Percentiles rank a stretch among this genome's conserved stretches.
These are phyloP conservation scores for Coleophora deauratella DNA, from an alignment of 2,888 invertebrate species.

Conservation along the genomic window DNA sequence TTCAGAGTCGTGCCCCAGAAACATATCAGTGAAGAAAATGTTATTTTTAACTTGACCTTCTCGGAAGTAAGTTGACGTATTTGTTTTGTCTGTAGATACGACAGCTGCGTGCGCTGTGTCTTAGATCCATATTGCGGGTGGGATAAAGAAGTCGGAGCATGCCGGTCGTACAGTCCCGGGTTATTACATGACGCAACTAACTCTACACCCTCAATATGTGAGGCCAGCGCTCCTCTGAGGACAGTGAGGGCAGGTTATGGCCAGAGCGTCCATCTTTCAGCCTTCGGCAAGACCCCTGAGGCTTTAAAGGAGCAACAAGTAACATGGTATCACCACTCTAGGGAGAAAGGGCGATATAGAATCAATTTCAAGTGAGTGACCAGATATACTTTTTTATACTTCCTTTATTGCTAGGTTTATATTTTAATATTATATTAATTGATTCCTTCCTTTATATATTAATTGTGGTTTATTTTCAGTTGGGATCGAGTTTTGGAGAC, in stretches of 20 bases:
- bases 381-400: too few species aligned
- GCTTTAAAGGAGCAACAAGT: slow-evolving; percentile 60
- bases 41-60: too few species aligned
- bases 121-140: slow-evolving; percentile 82
- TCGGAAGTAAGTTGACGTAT: too few species aligned
- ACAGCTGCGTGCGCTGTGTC: slow-evolving; percentile 77
- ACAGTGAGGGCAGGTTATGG: slow-evolving; percentile 76
- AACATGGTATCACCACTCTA: slow-evolving; percentile 69
- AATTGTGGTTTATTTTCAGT: slow-evolving; percentile 28
- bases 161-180: slow-evolving; percentile 72
- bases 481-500: slow-evolving; percentile 76
- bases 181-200: slow-evolving; percentile 76
- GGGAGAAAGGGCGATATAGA: slow-evolving; percentile 70
- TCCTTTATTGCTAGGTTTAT: background rate
- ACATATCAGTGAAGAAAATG: too few species aligned
- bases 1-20: too few species aligned
- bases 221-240: slow-evolving; percentile 70
- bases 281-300: slow-evolving; percentile 68
- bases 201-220: slow-evolving; percentile 73
- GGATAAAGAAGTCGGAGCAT: slow-evolving; percentile 76
- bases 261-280: slow-evolving; percentile 75
- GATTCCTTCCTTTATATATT: too few species aligned
- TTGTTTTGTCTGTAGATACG: slow-evolving; percentile 48
- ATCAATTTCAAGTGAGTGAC: slow-evolving; percentile 71
- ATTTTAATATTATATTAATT: too few species aligned